phyloP scores from a whole-genome alignment of 2,113 vertebrate species.

The Mormyrus iriodes region DNA sequence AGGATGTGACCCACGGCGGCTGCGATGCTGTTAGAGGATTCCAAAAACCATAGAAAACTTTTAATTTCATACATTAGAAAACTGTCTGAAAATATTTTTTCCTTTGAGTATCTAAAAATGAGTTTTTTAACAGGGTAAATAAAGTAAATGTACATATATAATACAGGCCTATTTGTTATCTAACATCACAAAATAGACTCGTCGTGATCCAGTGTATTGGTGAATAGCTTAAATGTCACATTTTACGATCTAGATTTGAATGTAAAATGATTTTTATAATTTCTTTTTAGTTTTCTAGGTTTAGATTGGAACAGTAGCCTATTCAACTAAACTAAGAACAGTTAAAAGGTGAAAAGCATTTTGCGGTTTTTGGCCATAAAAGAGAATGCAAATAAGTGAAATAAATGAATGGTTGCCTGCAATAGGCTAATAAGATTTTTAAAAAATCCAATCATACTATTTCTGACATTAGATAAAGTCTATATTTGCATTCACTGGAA shows the following conservation, averaged over 20 bases:
- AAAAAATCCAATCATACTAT: background rate
- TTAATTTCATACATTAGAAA: background rate
- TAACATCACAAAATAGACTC: background rate
- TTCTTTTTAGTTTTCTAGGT: background rate
- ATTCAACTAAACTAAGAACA: background rate
- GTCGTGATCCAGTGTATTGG: background rate
- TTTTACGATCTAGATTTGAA: background rate
- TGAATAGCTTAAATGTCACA: background rate
- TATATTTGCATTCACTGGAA: background rate
- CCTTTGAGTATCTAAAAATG: background rate
- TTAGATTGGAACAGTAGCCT: background rate
- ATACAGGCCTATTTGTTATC: background rate
- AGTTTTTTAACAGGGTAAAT: background rate
- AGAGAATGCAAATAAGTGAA: too few species aligned
- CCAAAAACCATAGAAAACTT: background rate
- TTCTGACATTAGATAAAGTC: background rate
- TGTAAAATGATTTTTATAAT: background rate
- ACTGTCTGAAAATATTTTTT: background rate
- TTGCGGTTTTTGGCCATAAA: background rate
- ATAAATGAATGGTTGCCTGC: too few species aligned
- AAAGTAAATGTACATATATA: background rate
- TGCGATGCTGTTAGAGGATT: background rate
- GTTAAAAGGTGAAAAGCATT: background rate
- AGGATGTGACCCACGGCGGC: background rate
- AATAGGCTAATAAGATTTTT: too few species aligned